Evolutionary conservation across 2,113 vertebrate species (phyloP).

Genomic region (Erythrocercus mccallii): DNA sequence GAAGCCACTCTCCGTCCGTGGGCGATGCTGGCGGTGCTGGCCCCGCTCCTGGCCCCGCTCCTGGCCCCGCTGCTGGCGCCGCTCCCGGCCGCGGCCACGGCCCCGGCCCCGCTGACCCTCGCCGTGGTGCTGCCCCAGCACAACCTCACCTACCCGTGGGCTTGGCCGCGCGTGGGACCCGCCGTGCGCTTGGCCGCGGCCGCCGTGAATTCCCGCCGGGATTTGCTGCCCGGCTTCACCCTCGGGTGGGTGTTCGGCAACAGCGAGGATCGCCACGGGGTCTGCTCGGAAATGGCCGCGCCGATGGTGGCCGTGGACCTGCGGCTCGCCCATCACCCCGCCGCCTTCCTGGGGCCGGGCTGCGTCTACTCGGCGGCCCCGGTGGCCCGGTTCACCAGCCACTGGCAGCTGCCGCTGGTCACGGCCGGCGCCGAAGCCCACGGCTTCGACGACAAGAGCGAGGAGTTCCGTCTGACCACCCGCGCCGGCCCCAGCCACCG

Average conservation of each 20-base stretch:
- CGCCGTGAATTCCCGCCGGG: slow-evolving; percentile 66
- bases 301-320: slow-evolving; percentile 88
- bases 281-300: slow-evolving; percentile 87
- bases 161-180: slow-evolving; percentile 89
- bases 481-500: slow-evolving; percentile 87
- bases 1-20: background rate
- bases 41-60: background rate
- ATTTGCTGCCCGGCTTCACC: slow-evolving; percentile 71
- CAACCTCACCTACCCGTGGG: slow-evolving; percentile 90
- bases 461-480: slow-evolving; percentile 75
- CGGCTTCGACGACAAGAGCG: slow-evolving; percentile 75
- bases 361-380: slow-evolving; percentile 87
- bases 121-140: slow-evolving; percentile 85
- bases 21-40: slow-evolving; percentile 33
- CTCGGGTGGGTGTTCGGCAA: slow-evolving; percentile 75
- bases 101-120: slow-evolving; percentile 65
- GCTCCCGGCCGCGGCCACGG: background rate
- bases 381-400: slow-evolving; percentile 84
- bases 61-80: background rate
- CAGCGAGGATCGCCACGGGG: slow-evolving; percentile 81
- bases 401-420: slow-evolving; percentile 88
- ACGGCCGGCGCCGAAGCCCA: slow-evolving; percentile 85
- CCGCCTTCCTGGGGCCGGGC: slow-evolving; percentile 87
- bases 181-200: slow-evolving; percentile 78
- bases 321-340: slow-evolving; percentile 76